These are phyloP conservation scores for Patella depressa DNA, from an alignment of 2,888 invertebrate species.

Conservation along the genomic window DNA sequence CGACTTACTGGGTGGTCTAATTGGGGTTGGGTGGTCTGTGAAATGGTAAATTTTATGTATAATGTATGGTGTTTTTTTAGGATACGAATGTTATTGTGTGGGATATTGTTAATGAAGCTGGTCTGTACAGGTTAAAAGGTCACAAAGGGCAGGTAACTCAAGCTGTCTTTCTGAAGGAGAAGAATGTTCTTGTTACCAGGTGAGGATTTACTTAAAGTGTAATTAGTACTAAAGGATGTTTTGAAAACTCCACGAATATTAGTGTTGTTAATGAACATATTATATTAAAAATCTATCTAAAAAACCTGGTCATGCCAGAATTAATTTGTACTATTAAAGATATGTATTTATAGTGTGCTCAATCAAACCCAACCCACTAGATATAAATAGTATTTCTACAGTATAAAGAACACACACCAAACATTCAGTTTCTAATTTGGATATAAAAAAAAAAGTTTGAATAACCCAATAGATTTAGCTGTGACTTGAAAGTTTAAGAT, in stretches of 20 bases:
- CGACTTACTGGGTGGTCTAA: too few relatives aligned
- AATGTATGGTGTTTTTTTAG: conserved; percentile 61
- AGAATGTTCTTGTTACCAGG: conserved; percentile 71
- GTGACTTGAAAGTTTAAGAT: too few relatives aligned
- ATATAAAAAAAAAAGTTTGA: too few relatives aligned
- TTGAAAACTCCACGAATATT: neutral
- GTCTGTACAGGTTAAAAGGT: conserved; percentile 88
- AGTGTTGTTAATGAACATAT: neutral
- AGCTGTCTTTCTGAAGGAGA: conserved; percentile 71
- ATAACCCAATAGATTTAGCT: too few relatives aligned
- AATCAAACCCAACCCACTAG: too few relatives aligned
- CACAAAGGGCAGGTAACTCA: conserved; percentile 93
- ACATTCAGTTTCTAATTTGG: too few relatives aligned
- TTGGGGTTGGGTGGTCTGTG: too few relatives aligned
- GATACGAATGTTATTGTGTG: conserved; percentile 95
- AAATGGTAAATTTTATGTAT: too few relatives aligned
- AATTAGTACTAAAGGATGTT: neutral
- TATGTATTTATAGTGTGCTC: too few relatives aligned
- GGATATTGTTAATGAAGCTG: conserved; percentile 93
- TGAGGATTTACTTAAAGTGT: conserved; percentile 34
- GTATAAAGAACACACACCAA: too few relatives aligned
- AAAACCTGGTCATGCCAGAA: neutral
- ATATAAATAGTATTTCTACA: too few relatives aligned
- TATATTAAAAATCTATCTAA: neutral
- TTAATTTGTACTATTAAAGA: too few relatives aligned